Evolutionary conservation across 2,113 vertebrate species (phyloP).

Genomic region (Notiomystis cincta): DNA sequence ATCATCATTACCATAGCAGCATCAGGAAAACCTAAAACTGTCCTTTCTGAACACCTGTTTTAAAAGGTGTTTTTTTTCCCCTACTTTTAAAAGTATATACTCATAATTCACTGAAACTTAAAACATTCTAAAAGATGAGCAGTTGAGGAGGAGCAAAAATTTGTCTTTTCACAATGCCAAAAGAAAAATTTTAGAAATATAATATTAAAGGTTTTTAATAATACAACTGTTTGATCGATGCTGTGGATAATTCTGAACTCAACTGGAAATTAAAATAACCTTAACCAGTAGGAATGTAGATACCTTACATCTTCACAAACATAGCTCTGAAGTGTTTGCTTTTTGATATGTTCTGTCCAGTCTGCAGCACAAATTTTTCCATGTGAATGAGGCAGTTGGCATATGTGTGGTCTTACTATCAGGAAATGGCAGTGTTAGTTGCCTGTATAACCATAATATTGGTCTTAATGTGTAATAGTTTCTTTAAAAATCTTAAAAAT

Average conservation of each 20-base stretch:
- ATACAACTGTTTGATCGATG: neutral
- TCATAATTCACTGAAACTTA: neutral
- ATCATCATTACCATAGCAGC: neutral
- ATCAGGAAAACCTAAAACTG: neutral
- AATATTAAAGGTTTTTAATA: neutral
- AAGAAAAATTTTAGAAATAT: neutral
- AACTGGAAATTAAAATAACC: neutral
- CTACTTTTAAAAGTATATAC: neutral
- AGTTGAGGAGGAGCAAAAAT: neutral
- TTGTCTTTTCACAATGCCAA: neutral
- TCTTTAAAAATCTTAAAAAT: neutral
- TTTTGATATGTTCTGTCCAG: neutral
- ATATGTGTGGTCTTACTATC: rapidly evolving
- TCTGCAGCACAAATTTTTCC: neutral
- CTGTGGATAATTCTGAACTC: neutral
- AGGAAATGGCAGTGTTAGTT: neutral
- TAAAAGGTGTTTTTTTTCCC: neutral
- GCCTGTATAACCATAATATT: neutral
- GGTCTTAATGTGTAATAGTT: neutral
- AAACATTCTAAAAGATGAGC: neutral
- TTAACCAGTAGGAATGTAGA: neutral
- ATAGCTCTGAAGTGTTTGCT: neutral
- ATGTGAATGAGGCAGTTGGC: neutral
- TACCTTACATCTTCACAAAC: neutral
- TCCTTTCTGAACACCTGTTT: neutral